Conservation (phyloP, 2,797 vertebrate species). For the Mustela erminea region DNA sequence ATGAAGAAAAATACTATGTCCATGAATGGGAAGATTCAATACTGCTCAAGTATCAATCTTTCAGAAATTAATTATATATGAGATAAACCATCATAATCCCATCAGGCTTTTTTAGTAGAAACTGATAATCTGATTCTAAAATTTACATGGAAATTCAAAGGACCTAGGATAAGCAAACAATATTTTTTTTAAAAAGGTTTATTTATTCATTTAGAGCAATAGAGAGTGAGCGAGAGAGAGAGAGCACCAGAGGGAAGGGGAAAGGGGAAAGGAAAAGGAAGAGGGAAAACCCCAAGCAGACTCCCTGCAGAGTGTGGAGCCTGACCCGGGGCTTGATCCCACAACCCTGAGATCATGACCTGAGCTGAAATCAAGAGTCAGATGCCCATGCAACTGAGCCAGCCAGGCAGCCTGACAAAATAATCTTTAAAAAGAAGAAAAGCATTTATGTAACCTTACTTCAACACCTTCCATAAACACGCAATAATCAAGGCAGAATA, state of each 20-base stretch:
- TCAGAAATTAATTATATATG: background rate
- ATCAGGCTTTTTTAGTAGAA: background rate
- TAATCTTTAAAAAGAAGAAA: background rate
- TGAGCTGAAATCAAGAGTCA: background rate
- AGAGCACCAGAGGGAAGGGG: background rate
- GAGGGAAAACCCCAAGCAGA: background rate
- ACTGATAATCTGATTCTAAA: background rate
- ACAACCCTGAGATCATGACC: background rate
- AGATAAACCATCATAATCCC: background rate
- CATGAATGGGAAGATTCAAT: background rate
- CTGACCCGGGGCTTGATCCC: background rate
- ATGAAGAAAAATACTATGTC: background rate
- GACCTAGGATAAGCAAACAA: background rate
- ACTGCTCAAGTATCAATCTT: background rate
- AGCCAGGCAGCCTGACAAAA: background rate
- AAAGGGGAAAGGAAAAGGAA: background rate
- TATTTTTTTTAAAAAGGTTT: background rate
- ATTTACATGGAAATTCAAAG: background rate
- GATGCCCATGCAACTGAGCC: background rate
- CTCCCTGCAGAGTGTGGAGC: background rate
- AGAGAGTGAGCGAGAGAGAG: background rate
- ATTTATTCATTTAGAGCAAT: background rate
- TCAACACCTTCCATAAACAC: background rate
- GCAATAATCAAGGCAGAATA: background rate
- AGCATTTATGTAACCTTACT: background rate